Conservation (phyloP, 2,113 vertebrate species). For the Reinhardtius hippoglossoides region DNA sequence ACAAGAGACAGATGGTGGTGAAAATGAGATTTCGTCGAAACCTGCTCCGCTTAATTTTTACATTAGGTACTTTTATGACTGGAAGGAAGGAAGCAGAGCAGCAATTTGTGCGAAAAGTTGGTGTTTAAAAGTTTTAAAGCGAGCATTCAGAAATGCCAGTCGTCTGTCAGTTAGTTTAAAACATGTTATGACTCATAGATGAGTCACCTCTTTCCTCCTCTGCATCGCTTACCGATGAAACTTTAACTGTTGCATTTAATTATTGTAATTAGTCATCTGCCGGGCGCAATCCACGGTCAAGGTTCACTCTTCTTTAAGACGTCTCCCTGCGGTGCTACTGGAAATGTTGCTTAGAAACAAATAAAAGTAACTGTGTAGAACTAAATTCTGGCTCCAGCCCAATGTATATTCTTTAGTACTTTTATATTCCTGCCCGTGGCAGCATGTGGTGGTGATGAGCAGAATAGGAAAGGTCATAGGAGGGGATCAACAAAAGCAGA, state of each 20-base stretch:
- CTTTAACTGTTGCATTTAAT: neutral
- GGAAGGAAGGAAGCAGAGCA: no score
- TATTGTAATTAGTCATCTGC: slow-evolving; percentile 7
- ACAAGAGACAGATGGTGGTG: slow-evolving; percentile 26
- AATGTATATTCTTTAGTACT: slow-evolving; percentile 25
- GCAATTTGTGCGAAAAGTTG: slow-evolving; percentile 2
- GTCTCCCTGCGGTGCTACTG: neutral
- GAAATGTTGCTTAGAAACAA: neutral
- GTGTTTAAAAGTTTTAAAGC: slow-evolving; percentile 10
- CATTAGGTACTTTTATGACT: neutral
- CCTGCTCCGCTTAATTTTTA: slow-evolving; percentile 13
- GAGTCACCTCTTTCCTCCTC: slow-evolving; percentile 3
- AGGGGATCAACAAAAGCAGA: slow-evolving; percentile 32
- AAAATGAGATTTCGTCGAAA: slow-evolving; percentile 27
- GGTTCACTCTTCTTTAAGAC: neutral
- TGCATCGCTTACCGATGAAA: slow-evolving; percentile 2
- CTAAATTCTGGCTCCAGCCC: neutral
- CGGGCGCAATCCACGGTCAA: neutral
- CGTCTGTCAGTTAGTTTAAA: neutral
- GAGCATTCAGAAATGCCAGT: neutral
- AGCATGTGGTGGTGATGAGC: slow-evolving; percentile 11
- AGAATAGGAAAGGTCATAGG: slow-evolving; percentile 35
- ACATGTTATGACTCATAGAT: slow-evolving; percentile 1
- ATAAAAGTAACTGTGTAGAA: neutral
- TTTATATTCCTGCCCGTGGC: slow-evolving; percentile 19